Evolutionary conservation across 1,140 invertebrate genomes (phyloP), one percentile per base, ranked within the genome.

Genomic region (Helicoverpa zea): DNA sequence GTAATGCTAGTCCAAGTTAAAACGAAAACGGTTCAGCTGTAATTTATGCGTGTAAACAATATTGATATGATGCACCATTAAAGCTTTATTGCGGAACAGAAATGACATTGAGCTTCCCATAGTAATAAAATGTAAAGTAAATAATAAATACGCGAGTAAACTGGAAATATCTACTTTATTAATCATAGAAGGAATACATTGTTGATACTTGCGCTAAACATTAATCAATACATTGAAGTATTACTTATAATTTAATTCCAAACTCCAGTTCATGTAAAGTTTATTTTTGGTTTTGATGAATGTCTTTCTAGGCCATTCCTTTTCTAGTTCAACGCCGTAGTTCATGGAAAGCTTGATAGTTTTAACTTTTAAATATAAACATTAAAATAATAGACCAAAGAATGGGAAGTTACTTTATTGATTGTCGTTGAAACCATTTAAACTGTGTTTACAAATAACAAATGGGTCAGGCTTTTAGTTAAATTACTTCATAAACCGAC

Each of bases 401-500:
- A 54, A 14, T n/a, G n/a, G 52, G n/a, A 16, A n/a, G 52, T 43
- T 5, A 43, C n/a, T 54, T 54, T 54, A n/a, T n/a, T 16, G 14
- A n/a, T 54, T 54, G 52, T n/a, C 52, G n/a, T 54, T 14, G 5
- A 12, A 23, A 70, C 16, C 9, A n/a, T 13, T n/a, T n/a, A n/a
- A n/a, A n/a, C 23, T 54, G 29, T 74, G 18, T 47, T 43, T 58
- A 18, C 30, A 23, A 12, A 5, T 47, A 16, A 73, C 43, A 49
- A 23, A 43, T 14, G 47, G 3, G 23, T 29, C 7, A 79, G 58
- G 12, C 18, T 66, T 70, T 66, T 70, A 76, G 16, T 68, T 70
- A 75, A 73, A 78, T 74, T 51, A 51, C 52, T 52, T 63, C 47
- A 56, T 77, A 78, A 59, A 74, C 58, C 51, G 16, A 83, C 29